These are phyloP conservation scores for Agriopis marginaria DNA, from an alignment of 2,888 invertebrate species.

Conservation along the genomic window DNA sequence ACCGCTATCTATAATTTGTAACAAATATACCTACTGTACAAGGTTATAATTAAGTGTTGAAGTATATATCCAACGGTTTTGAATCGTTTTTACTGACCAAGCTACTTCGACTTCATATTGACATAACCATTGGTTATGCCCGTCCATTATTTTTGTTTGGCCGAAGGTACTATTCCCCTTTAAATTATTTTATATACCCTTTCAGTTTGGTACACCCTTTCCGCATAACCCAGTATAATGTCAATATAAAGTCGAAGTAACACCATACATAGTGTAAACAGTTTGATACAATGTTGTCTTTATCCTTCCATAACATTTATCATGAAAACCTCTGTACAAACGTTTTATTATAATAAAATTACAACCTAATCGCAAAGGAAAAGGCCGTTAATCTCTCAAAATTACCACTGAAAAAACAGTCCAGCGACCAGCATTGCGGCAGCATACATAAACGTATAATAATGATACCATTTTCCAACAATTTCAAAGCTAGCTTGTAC, in stretches of 20 bases:
- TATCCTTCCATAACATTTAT: constrained; percentile 4
- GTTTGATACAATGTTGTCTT: constrained; percentile 10
- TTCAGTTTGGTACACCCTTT: too few species aligned
- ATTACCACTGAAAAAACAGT: constrained; percentile 18
- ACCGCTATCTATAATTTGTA: too few species aligned
- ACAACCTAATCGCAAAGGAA: constrained; percentile 8
- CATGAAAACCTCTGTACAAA: constrained; percentile 2
- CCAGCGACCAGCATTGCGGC: constrained; percentile 24
- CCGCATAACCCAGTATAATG: background rate
- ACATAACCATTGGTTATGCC: too few species aligned
- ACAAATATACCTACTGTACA: too few species aligned
- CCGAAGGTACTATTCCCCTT: too few species aligned
- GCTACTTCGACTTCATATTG: too few species aligned
- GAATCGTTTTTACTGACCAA: too few species aligned
- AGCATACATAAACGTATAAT: constrained; percentile 25
- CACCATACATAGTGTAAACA: background rate
- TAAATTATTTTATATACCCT: too few species aligned
- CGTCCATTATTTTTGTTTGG: too few species aligned
- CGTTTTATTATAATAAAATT: constrained; percentile 4
- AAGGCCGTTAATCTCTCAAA: constrained; percentile 16
- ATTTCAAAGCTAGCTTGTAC: constrained; percentile 24
- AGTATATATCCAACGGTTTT: too few species aligned
- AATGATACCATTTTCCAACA: constrained; percentile 27
- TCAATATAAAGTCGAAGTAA: background rate
- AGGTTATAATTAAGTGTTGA: too few species aligned